Evolutionary conservation across 2,113 vertebrate species (phyloP).

Genomic region (Mastomys coucha): DNA sequence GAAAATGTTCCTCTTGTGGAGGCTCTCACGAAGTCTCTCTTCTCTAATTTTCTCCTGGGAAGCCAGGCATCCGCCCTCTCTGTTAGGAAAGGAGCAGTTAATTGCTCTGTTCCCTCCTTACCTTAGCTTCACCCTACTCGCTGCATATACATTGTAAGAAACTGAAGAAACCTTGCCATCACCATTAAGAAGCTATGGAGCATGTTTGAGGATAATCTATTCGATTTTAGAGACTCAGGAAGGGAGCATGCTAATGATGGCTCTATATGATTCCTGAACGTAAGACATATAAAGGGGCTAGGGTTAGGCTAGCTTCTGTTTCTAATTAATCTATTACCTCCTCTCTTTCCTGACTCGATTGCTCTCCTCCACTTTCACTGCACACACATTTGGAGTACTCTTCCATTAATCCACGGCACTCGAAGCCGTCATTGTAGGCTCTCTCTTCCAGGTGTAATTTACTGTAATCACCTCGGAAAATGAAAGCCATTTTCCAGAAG

Average conservation of each 20-base stretch:
- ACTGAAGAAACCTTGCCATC: background rate
- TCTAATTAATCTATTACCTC: constrained; percentile 73
- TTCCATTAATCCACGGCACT: constrained; percentile 49
- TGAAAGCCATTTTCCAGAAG: constrained; percentile 55
- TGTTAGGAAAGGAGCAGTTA: background rate
- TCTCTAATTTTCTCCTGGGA: background rate
- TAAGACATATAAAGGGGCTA: constrained; percentile 55
- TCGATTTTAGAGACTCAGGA: constrained; percentile 44
- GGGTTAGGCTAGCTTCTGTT: constrained; percentile 47
- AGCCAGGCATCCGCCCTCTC: background rate
- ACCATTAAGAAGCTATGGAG: constrained; percentile 21
- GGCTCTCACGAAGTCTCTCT: background rate
- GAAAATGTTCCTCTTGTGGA: background rate
- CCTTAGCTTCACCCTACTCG: background rate
- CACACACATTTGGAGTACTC: background rate
- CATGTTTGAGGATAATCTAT: constrained; percentile 65
- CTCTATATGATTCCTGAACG: constrained; percentile 26
- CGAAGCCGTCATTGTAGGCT: constrained; percentile 36
- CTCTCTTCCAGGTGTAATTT: constrained; percentile 69
- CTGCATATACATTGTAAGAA: background rate
- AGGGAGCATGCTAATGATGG: constrained; percentile 37
- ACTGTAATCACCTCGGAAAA: constrained; percentile 67
- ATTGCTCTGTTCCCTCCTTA: background rate
- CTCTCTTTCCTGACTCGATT: constrained; percentile 31
- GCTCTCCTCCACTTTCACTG: background rate